Evolutionary conservation across 1,140 invertebrate species (phyloP).

Genomic region (Drosophila kikkawai): DNA sequence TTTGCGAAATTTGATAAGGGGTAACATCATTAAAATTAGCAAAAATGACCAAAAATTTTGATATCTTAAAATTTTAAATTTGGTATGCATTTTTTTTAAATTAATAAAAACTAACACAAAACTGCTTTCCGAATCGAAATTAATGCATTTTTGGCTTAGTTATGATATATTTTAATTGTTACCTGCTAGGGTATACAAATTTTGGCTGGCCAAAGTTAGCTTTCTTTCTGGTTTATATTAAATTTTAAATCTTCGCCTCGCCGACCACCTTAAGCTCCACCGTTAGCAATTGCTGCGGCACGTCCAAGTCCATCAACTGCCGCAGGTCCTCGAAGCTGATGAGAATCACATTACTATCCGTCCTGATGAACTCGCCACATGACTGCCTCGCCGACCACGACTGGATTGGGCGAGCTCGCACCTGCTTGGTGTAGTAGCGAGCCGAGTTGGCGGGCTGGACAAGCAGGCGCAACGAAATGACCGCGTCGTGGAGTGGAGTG

Average conservation of each 20-base stretch:
- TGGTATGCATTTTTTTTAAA: too few relatives aligned
- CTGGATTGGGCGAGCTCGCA: constrained; percentile 42
- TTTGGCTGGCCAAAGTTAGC: too few relatives aligned
- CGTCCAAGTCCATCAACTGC: constrained; percentile 18
- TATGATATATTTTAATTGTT: too few relatives aligned
- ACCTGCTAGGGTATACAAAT: too few relatives aligned
- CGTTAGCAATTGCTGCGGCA: constrained; percentile 35
- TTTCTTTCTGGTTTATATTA: neutral
- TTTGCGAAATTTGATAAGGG: too few relatives aligned
- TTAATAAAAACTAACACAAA: too few relatives aligned
- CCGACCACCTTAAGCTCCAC: constrained; percentile 50
- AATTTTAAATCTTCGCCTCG: constrained; percentile 31
- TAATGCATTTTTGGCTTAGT: too few relatives aligned
- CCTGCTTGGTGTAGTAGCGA: constrained; percentile 43
- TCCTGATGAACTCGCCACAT: constrained; percentile 59
- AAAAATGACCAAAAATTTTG: too few relatives aligned
- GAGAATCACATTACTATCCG: constrained; percentile 50
- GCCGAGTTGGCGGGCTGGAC: constrained; percentile 38
- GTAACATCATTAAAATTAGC: too few relatives aligned
- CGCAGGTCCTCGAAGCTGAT: constrained; percentile 53
- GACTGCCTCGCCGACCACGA: neutral
- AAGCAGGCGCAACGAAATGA: constrained; percentile 41
- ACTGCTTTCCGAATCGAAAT: too few relatives aligned
- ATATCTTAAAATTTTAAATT: too few relatives aligned
- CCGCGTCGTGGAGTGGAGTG: constrained; percentile 45